Conservation (phyloP, 1,140 invertebrate genomes). For the Trichonephila inaurata region DNA sequence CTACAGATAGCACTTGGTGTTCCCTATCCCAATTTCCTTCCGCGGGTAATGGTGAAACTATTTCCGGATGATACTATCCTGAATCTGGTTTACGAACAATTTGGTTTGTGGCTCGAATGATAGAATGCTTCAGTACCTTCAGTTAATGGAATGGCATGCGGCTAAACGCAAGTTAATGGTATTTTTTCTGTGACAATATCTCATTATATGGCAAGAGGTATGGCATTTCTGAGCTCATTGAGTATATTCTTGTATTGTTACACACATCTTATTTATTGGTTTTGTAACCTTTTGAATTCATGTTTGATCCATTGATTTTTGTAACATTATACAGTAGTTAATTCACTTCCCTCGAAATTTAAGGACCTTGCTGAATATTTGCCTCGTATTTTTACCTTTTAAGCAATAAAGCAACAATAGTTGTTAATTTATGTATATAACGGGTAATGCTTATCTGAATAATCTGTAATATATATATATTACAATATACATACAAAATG, state of each 20-base stretch:
- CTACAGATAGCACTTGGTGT: neutral
- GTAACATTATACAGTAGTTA: too few species aligned
- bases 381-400: too few species aligned
- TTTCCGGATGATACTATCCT: slow-evolving; percentile 33
- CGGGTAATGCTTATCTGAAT: too few species aligned
- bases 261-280: too few species aligned
- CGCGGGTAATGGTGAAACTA: slow-evolving; percentile 22
- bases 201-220: neutral
- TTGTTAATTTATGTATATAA: too few species aligned
- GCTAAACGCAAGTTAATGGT: neutral
- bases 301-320: too few species aligned
- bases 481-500: too few species aligned
- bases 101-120: slow-evolving; percentile 19
- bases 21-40: neutral
- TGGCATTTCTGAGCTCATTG: neutral
- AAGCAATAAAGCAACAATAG: too few species aligned
- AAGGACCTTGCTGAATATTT: too few species aligned
- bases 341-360: too few species aligned
- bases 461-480: too few species aligned
- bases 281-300: too few species aligned
- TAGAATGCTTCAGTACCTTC: slow-evolving; percentile 24
- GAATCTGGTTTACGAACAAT: slow-evolving; percentile 43
- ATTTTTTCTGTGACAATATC: neutral
- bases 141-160: slow-evolving; percentile 38
- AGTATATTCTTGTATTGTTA: neutral